Percentiles rank a stretch among this genome's conserved stretches.
Evolutionary conservation across 2,113 vertebrate species (phyloP).

Genomic region (Corynorhinus townsendii): DNA sequence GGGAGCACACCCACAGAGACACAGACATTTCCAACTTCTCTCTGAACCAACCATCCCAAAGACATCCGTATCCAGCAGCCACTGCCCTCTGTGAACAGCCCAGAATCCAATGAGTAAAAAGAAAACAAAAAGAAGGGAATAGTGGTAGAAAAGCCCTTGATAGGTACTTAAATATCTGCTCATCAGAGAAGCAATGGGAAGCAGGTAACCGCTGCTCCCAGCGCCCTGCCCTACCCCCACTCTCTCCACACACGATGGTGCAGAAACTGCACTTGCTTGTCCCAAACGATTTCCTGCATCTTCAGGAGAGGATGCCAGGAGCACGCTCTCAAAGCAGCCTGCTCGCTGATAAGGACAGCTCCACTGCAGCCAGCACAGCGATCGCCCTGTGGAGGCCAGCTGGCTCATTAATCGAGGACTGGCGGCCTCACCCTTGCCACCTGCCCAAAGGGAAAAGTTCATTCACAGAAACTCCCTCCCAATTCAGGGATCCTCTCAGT

Average conservation of each 20-base stretch:
- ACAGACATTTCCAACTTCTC: not conserved
- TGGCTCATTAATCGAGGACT: not conserved
- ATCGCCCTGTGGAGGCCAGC: not conserved
- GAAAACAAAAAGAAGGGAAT: not conserved
- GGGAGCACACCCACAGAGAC: accelerated
- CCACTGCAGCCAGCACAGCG: not conserved
- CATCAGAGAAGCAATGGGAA: not conserved
- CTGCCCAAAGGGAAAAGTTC: not conserved
- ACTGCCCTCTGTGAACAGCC: not conserved
- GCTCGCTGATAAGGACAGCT: not conserved
- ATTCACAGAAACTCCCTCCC: not conserved
- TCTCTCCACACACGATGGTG: not conserved
- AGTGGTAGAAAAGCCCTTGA: not conserved
- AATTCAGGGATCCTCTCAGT: not conserved
- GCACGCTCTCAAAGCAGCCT: not conserved
- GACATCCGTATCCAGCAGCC: no score
- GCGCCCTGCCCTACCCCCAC: not conserved
- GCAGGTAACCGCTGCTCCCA: not conserved
- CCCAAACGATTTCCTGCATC: not conserved
- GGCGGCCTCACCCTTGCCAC: constrained; percentile 26
- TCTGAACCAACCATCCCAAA: not conserved
- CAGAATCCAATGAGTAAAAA: not conserved
- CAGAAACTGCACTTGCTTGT: not conserved
- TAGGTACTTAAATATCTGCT: not conserved
- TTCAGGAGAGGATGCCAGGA: not conserved